Evolutionary conservation across 2,113 vertebrate species (phyloP), one percentile per base, ranked within the genome.

Genomic region (Scolopax mira): DNA sequence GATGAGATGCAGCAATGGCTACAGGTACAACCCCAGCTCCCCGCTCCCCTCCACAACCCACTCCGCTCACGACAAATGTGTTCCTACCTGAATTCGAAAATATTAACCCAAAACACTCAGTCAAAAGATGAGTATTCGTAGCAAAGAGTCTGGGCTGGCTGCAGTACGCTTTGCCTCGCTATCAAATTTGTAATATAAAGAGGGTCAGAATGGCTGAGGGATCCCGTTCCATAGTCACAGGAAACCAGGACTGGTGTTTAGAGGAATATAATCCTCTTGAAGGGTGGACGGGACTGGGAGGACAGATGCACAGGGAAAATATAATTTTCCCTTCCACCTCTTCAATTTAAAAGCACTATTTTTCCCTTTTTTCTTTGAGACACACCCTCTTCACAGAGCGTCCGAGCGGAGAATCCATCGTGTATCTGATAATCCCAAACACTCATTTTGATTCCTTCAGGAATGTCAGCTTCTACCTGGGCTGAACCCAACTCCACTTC

Each of bases 41-140:
- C 48, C 51, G 17, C 44, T 39, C 60, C 55, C 52, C 66, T 84
- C 92, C 35, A 72, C 66, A 19, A 52, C 30, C 84, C 46, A 13
- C 33, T 54, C 62, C n/a, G 55, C 81, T 65, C 55, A 52, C 7
- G 89, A 49, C 61, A 87, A 44, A 37, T 25, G 46, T n/a, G 21
- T 27, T 62, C 65, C 88, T 82, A 92, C 94, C 96, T 91, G 95
- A 92, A 95, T 46, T 72, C 94, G 87, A 79, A 65, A 46, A 21
- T 11, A 52, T 13, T 28, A 55, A 73, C 12, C 61, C 46, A 41
- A 90, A 79, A 88, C 66, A 74, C 92, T 97, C 96, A 92, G 95
- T 96, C 96, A 97, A 62, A 96, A 96, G 89, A 96, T 94, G 90
- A 97, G 94, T 61, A 49, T 73, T 88, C 44, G 6, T 3, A 31